Base-by-base conservation (phyloP, 2,797 vertebrate genomes). In the Gymnoscopelus braueri region DNA sequence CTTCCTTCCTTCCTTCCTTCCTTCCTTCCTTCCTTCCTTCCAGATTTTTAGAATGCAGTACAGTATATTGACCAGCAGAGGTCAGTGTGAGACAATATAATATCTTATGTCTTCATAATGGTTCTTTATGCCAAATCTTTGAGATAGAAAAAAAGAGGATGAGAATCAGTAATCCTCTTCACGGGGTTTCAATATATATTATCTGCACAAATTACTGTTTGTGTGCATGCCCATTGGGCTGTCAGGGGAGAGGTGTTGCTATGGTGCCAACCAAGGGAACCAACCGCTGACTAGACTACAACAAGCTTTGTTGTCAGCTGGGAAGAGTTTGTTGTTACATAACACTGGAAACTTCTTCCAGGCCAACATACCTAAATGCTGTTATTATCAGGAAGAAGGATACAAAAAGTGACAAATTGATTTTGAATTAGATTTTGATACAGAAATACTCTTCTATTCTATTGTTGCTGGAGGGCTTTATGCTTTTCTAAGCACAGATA, bases 71-170 rank as follows among this genome's bases (percentile, higher is more conserved):
- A 12, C 87, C 91, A 83, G 53, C 49, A 89, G 90, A 80, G 85
- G 89, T 82, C 90, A 84, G 78, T 86, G 59, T 89, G 35, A 48
- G 15, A 71, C 48, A 23, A 10, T 77, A 26, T 1, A 29, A 74
- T 65, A 50, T 59, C 3, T 65, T 44, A 63, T 52, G 29, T 48
- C 0, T 9, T 49, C n/a, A 13, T 49, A 44, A 48, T 14, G 5
- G 3, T 32, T 72, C 29, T 44, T 72, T 49, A 51, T 74, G 69
- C 32, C 75, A 13, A 2, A 67, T 52, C 44, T 50, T 52, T 5
- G 56, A 50, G 13, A 72, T 72, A n/a, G 55, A 67, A 75, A 78
- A 59, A 68, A 44, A 56, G 32, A 68, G 51, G 3, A 73, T 29
- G 0, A 60, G 0, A 29, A 65, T 35, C 13, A 5, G 12, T 53